Base-by-base conservation (phyloP, 2,797 vertebrate species). In the Betta splendens region DNA sequence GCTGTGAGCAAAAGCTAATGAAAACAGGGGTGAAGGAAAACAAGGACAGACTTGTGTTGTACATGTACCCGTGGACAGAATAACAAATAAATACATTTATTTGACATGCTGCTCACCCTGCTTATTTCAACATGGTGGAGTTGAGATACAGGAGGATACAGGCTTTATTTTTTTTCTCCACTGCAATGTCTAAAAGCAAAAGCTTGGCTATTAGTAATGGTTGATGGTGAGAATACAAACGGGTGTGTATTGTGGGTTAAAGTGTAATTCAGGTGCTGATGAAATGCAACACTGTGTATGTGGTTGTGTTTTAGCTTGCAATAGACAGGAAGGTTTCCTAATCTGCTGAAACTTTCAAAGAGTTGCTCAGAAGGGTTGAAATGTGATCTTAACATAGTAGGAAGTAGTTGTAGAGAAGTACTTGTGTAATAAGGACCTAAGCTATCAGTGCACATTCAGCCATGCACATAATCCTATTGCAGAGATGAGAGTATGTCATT, bases 341-440 rank as follows among this genome's bases (percentile, higher is more conserved):
- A 35, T 62, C 31, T 4, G 40, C 60, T 18, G 45, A 51, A 62
- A 15, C 36, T 32, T 69, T 74, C 44, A 60, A 75, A 68, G 28
- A 61, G 53, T 51, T 67, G 29, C 72, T 72, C 44, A 31, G 36
- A 62, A 55, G 36, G 54, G 56, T 40, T 81, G 58, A 80, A 76
- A 65, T 39, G 69, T 78, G 69, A 60, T 75, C 60, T 46, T 55
- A 75, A 79, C 70, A 81, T 56, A 74, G 73, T 47, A 68, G 61
- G 65, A 72, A 69, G 68, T 74, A 62, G 61, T 74, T 62, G 61
- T 32, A 72, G 53, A 59, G 61, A 51, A 81, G 36, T 45, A 57
- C 64, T 58, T 17, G 2, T 73, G 63, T 84, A 82, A 85, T 75
- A 73, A 86, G 76, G 72, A 76, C 79, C 85, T 81, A 85, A 84